Base-by-base conservation (phyloP, 2,888 invertebrate species). In the Eristalis intricaria region DNA sequence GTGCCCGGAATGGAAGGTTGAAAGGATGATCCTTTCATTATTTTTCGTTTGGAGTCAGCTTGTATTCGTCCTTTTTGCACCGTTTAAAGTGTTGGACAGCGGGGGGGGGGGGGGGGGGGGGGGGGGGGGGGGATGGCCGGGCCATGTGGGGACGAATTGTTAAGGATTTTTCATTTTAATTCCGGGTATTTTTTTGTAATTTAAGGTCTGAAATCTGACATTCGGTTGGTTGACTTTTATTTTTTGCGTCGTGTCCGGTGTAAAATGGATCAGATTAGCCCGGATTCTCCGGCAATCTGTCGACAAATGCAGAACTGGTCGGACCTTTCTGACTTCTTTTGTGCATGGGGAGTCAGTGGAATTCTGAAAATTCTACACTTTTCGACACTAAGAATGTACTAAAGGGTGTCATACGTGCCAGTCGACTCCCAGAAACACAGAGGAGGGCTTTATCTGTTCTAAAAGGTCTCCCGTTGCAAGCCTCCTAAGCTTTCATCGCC, bases 21-120 rank as follows among this genome's bases (percentile, higher is more conserved):
- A 11, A 64, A 13, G 35, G 74, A 60, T 70, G 35, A 15, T 56
- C 38, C 13, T 58, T 70, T 64, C 66, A 79, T 79, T 66, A 71
- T 71, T 74, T 80, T 69, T 61, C 74, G 56, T 74, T 81, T 81
- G 4, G 63, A 32, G 63, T 32, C 50, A 56, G 80, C 40, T 56
- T 56, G 65, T n/a, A 26, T 15, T 71, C 38, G 38, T 13, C 29
- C 15, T 50, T 22, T 75, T 66, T 38, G 38, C 38, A 38, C 13
- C 13, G 19, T 43, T 43, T 43, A 43, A 19, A 43, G n/a, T 43
- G 15, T 4, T 50, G 7, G 50, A 19, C 1, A 19, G 5, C 15
- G 32, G 32, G 32, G 4, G 32, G 29, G 32, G 5, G 32, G 7
- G 2, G 29, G n/a, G n/a, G n/a, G n/a, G n/a, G n/a, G n/a, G n/a